A percentile compares a stretch with the other conserved stretches of the same genome.
phyloP scores from a whole-genome alignment of 2,888 invertebrate genomes.

The Drosophila gaucha region DNA sequence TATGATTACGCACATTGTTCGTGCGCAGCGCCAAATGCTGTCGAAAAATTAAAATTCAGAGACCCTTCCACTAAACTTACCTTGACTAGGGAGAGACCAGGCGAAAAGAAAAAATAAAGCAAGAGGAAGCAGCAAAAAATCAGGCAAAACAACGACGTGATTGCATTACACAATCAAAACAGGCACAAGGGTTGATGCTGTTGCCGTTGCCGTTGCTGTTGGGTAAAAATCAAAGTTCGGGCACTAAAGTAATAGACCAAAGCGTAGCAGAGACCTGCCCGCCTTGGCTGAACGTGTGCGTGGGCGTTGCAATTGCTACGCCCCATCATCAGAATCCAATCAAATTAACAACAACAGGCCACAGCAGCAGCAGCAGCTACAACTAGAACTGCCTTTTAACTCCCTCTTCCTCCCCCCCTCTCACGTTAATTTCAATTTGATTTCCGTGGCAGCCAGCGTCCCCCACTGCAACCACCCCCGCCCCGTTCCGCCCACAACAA shows the following conservation, averaged over 20 bases:
- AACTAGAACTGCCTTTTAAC: slow-evolving; percentile 21
- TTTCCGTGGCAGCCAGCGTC: slow-evolving; percentile 67
- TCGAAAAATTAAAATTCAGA: slow-evolving; percentile 82
- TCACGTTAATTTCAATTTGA: slow-evolving; percentile 84
- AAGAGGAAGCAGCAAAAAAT: slow-evolving; percentile 31
- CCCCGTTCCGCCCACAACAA: slow-evolving; percentile 16
- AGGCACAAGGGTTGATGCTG: slow-evolving; percentile 62
- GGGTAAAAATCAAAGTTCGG: slow-evolving; percentile 73
- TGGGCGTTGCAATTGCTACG: slow-evolving; percentile 81
- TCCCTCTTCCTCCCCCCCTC: neutral
- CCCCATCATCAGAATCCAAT: slow-evolving; percentile 84
- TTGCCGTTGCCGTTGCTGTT: slow-evolving; percentile 8
- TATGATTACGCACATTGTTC: slow-evolving; percentile 84
- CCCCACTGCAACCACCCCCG: neutral
- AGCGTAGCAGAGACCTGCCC: slow-evolving; percentile 36
- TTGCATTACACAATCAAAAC: slow-evolving; percentile 83
- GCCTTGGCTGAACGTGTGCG: slow-evolving; percentile 73
- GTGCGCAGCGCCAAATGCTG: slow-evolving; percentile 72
- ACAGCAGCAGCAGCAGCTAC: slow-evolving; percentile 47
- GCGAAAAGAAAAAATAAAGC: slow-evolving; percentile 5
- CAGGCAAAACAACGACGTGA: slow-evolving; percentile 80
- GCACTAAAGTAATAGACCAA: slow-evolving; percentile 74
- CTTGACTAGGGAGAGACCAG: slow-evolving; percentile 43
- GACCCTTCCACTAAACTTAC: slow-evolving; percentile 79
- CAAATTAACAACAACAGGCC: slow-evolving; percentile 83